Evolutionary conservation across 2,888 invertebrate genomes (phyloP).

Genomic region (Eremobia ochroleuca): DNA sequence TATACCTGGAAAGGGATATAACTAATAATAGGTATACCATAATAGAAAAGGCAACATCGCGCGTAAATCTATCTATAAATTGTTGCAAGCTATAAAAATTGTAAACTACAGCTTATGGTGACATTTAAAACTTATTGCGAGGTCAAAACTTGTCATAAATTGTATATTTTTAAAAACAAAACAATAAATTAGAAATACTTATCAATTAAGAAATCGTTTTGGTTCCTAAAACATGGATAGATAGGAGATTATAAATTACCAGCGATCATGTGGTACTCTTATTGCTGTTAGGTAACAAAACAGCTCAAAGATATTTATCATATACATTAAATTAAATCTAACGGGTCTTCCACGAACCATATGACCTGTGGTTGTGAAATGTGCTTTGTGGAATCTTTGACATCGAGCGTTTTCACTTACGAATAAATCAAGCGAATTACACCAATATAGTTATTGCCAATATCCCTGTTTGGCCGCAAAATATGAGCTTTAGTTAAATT

Average conservation of each 20-base stretch:
- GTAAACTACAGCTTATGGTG: slow-evolving; percentile 18
- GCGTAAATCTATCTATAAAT: background rate
- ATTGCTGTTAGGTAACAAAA: slow-evolving; percentile 48
- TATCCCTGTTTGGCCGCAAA: background rate
- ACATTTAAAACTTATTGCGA: slow-evolving; percentile 49
- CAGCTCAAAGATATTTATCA: slow-evolving; percentile 50
- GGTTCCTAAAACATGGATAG: slow-evolving; percentile 43
- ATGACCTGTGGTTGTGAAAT: slow-evolving; percentile 53
- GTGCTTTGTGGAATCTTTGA: slow-evolving; percentile 51
- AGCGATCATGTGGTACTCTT: slow-evolving; percentile 54
- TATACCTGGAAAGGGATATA: background rate
- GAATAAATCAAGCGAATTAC: slow-evolving; percentile 28
- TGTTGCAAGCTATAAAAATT: slow-evolving; percentile 6
- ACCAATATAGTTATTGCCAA: background rate
- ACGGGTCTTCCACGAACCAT: slow-evolving; percentile 40
- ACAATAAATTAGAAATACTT: slow-evolving; percentile 61
- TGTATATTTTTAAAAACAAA: slow-evolving; percentile 39
- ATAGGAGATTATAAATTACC: slow-evolving; percentile 47
- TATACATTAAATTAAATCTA: slow-evolving; percentile 53
- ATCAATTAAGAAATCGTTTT: slow-evolving; percentile 53
- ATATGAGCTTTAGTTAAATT: background rate
- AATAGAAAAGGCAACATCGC: background rate
- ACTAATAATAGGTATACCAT: background rate
- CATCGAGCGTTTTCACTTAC: slow-evolving; percentile 50
- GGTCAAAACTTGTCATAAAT: slow-evolving; percentile 44